Percentiles rank a stretch among this genome's conserved stretches.
phyloP scores from a whole-genome alignment of 2,113 vertebrate genomes.

The Seriola quinqueradiata region DNA sequence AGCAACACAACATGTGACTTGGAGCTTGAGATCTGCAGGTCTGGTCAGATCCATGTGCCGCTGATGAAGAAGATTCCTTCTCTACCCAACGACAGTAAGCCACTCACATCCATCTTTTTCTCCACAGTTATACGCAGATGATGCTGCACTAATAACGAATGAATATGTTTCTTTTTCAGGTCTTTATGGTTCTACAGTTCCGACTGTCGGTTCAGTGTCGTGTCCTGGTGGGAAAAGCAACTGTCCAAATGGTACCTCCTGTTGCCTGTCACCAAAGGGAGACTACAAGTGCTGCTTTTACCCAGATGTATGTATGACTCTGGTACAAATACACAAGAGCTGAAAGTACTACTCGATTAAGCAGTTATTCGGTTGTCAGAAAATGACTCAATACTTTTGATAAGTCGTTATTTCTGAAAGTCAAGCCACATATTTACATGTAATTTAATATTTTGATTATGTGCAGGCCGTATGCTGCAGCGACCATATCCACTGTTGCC shows the following conservation, averaged over 20 bases:
- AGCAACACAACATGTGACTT: constrained; percentile 81
- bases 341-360: no score
- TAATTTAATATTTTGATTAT: not conserved
- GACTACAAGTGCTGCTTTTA: constrained; percentile 82
- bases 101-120: not conserved
- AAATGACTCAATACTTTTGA: no score
- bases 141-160: not conserved
- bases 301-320: constrained; percentile 54
- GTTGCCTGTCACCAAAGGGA: constrained; percentile 69
- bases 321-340: no score
- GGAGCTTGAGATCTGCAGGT: constrained; percentile 67
- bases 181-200: not conserved
- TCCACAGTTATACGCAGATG: not conserved
- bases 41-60: constrained; percentile 10
- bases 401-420: no score
- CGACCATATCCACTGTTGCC: constrained; percentile 87
- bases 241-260: constrained; percentile 70
- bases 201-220: not conserved
- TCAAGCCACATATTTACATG: no score
- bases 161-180: not conserved
- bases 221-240: constrained; percentile 66
- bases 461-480: constrained; percentile 88
- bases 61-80: constrained; percentile 74
- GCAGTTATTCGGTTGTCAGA: no score
- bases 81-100: constrained; percentile 48